Conservation (phyloP, 2,113 vertebrate genomes). For the Candoia aspera region DNA sequence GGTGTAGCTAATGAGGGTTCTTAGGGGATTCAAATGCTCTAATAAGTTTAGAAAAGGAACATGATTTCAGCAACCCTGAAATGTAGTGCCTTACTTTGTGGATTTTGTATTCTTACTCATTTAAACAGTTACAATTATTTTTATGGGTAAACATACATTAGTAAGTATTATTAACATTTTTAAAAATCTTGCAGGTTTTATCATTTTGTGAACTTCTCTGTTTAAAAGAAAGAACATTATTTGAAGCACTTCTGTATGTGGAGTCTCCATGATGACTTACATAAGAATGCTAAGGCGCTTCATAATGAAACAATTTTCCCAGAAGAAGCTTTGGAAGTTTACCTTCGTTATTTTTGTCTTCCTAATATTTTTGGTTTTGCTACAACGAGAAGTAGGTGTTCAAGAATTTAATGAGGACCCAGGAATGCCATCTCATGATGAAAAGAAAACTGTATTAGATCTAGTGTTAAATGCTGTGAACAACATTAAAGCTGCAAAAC, state of each 20-base stretch:
- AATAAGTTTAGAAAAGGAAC: neutral
- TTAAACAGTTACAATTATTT: neutral
- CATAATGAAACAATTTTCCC: constrained; percentile 73
- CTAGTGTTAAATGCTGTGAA: constrained; percentile 92
- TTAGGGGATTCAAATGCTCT: neutral
- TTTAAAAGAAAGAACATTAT: constrained; percentile 58
- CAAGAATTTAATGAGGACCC: constrained; percentile 83
- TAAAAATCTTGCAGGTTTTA: constrained; percentile 65
- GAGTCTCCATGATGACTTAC: constrained; percentile 79
- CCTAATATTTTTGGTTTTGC: constrained; percentile 89
- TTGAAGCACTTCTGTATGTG: constrained; percentile 42
- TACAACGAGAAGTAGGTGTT: constrained; percentile 93
- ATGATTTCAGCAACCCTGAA: neutral
- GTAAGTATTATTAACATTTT: constrained; percentile 19
- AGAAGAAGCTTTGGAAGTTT: constrained; percentile 84
- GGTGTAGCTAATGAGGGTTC: neutral
- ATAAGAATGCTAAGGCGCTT: constrained; percentile 80
- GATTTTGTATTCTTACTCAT: neutral
- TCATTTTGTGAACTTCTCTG: constrained; percentile 59
- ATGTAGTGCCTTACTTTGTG: neutral
- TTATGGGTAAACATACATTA: neutral
- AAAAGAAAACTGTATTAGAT: constrained; percentile 87
- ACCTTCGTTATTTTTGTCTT: constrained; percentile 84
- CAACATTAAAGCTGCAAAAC: constrained; percentile 91
- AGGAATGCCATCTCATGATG: constrained; percentile 78